Base-by-base conservation (phyloP, 2,797 vertebrate species). In the Bradypodion pumilum region DNA sequence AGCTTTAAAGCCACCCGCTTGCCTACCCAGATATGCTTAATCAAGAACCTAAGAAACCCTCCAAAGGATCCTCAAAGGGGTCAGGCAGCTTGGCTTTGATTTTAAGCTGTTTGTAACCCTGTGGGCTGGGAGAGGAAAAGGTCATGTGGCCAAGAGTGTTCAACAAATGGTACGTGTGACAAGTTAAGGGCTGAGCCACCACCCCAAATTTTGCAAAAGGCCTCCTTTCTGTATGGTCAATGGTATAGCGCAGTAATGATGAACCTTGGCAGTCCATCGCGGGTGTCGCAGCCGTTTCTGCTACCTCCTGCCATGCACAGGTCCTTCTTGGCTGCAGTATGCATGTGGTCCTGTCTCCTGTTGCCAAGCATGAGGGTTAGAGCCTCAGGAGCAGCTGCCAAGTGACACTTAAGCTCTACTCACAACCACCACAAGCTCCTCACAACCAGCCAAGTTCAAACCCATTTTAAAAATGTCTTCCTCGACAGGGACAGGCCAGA, bases 1-100 rank as follows among this genome's bases (percentile, higher is more conserved):
- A 86, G 77, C 56, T n/a, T n/a, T 65, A 85, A 78, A 88, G 85
- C 37, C 7, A 90, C 86, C 84, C 78, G 74, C 37, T 78, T 29
- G 35, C 82, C 32, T 63, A 82, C 86, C 81, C 66, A 78, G 49
- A 72, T 2, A 44, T 32, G 81, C 63, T 81, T 80, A 29, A 52
- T 0, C 15, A 85, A 78, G 76, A 23, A 8, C 0, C n/a, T 65
- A 5, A 2, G 2, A 40, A 35, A 27, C 13, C 46, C 60, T 35
- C 40, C 59, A 56, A 81, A 60, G 2, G 78, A 70, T 37, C 40
- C 78, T 0, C 78, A 15, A 73, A 78, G 49, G n/a, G 42, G 46
- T 7, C n/a, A 4, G 44, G 32, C 70, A 1, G 0, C 12, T 7
- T 40, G 40, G 42, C 73, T 73, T 81, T 44, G 63, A 7, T 70